Percentiles rank a stretch among this genome's conserved stretches.
phyloP scores from a whole-genome alignment of 2,888 invertebrate species.

The Hemaris fuciformis region DNA sequence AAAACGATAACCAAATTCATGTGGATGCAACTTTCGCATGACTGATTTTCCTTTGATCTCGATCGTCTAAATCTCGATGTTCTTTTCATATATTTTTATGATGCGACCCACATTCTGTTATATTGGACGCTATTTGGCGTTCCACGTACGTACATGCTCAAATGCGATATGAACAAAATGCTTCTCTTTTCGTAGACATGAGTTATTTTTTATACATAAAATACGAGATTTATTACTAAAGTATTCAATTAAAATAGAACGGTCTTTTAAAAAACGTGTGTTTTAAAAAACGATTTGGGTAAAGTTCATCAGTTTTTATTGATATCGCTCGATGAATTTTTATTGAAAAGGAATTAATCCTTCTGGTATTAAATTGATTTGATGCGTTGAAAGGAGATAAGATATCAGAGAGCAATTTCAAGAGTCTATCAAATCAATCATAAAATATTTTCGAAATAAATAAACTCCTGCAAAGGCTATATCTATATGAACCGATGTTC shows the following conservation, averaged over 20 bases:
- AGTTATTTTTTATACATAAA: neutral
- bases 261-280: no score
- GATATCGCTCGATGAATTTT: no score
- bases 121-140: slow-evolving; percentile 27
- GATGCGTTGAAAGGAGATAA: neutral
- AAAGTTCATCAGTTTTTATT: no score
- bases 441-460: neutral
- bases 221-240: no score
- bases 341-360: no score
- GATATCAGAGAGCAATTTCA: neutral
- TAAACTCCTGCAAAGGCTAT: neutral
- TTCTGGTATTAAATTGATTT: no score
- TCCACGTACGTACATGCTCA: slow-evolving; percentile 13
- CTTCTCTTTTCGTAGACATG: slow-evolving; percentile 11
- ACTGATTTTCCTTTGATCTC: slow-evolving; percentile 35
- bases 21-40: slow-evolving; percentile 27
- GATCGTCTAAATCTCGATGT: slow-evolving; percentile 22
- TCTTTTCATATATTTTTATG: slow-evolving; percentile 30
- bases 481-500: neutral
- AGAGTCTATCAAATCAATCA: neutral
- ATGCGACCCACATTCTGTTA: slow-evolving; percentile 26
- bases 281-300: no score
- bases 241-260: no score
- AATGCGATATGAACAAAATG: slow-evolving; percentile 14
- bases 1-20: neutral